phyloP scores from a whole-genome alignment of 1,140 invertebrate species.

The Hydropsyche tenuis region DNA sequence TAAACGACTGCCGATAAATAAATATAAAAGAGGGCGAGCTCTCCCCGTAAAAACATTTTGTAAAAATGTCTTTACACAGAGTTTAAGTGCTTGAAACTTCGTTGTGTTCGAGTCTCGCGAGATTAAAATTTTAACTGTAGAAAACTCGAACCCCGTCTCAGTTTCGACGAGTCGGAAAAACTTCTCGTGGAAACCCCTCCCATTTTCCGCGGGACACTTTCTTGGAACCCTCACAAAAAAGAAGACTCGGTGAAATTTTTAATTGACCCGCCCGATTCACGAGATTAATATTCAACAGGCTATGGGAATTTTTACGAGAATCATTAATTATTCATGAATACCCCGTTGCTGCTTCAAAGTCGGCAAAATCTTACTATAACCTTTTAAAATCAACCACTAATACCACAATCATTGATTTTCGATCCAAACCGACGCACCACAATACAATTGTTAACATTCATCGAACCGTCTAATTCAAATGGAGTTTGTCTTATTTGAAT shows the following conservation, averaged over 20 bases:
- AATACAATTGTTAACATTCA: no score
- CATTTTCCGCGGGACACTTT: conserved; percentile 4
- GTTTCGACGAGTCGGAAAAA: conserved; percentile 24
- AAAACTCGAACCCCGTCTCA: conserved; percentile 39
- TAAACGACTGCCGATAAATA: conserved; percentile 42
- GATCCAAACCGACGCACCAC: no score
- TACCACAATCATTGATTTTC: no score
- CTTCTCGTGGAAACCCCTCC: conserved; percentile 5
- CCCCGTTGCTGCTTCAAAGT: no score
- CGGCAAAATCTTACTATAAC: no score
- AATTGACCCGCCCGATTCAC: conserved; percentile 27
- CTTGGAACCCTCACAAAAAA: not conserved
- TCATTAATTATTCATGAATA: not conserved
- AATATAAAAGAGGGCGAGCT: conserved; percentile 29
- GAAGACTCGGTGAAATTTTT: conserved; percentile 31
- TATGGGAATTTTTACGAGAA: conserved; percentile 18
- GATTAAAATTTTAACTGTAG: conserved; percentile 50
- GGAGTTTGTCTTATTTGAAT: no score
- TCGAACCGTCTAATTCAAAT: no score
- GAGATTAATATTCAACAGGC: conserved; percentile 38
- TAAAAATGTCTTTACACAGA: conserved; percentile 50
- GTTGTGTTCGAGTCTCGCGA: conserved; percentile 41
- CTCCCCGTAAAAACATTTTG: conserved; percentile 48
- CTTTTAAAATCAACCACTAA: no score
- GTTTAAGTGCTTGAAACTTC: conserved; percentile 48